Base-by-base conservation (phyloP, 2,113 vertebrate species). In the Entomyzon cyanotis region DNA sequence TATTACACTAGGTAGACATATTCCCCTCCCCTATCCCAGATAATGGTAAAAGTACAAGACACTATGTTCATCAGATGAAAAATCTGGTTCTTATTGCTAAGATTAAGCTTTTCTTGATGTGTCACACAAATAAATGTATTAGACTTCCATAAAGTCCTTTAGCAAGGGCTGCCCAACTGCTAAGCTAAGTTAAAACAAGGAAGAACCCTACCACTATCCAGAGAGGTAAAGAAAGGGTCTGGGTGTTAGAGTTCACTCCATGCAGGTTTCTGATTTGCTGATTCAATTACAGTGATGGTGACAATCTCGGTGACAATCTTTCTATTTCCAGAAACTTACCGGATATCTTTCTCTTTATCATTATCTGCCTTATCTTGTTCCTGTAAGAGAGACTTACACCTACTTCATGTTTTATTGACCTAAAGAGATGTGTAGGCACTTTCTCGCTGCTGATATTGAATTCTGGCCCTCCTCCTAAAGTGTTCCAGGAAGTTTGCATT, bases 391-490 rank as follows among this genome's bases (percentile, higher is more conserved):
- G 47, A 80, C 30, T 91, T 87, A 56, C 16, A 74, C 52, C 55
- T 88, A 31, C 35, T 78, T 78, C 4, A 1, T 39, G 50, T 83
- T 78, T 60, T 92, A 94, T 84, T 69, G 84, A 97, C 87, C 79
- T 74, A 33, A 69, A 74, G 46, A 90, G 56, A 85, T 50, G 33
- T 59, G 64, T 59, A 86, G 83, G 76, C 64, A 88, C 35, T 89
- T 96, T 90, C 87, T 88, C 75, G 67, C 27, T 47, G 49, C 35
- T 30, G 23, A 20, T 79, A 92, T 59, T 89, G 71, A 92, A 92
- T 95, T 79, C 52, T 90, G 79, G 73, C 71, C 44, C 60, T 84
- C 65, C 59, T 95, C 46, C 70, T 95, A 77, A 90, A 47, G 44
- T 90, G 39, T 84, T 90, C 79, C 68, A 90, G 88, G 68, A 93